Conservation (phyloP, 2,113 vertebrate species). For the Casuarius casuarius region DNA sequence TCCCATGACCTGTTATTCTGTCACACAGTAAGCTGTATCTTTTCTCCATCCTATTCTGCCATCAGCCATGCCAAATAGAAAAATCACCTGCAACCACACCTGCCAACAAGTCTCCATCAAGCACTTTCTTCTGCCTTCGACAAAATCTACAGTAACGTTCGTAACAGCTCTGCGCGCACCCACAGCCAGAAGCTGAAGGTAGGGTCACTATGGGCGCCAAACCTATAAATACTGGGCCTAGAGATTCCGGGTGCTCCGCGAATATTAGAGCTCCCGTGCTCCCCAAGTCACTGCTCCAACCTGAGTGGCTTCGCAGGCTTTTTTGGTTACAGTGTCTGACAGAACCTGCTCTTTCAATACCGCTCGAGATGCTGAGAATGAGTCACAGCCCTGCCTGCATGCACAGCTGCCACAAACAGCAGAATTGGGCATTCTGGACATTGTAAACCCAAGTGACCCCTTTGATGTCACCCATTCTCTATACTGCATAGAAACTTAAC, state of each 20-base stretch:
- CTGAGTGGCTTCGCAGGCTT: rapidly evolving
- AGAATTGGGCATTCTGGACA: background rate
- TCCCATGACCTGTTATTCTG: rapidly evolving
- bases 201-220: too few relatives aligned
- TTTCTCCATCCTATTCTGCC: background rate
- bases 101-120: background rate
- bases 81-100: background rate
- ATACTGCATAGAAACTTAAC: rapidly evolving
- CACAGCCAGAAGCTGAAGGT: background rate
- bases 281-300: background rate
- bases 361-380: rapidly evolving
- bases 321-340: rapidly evolving
- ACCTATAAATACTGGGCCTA: background rate
- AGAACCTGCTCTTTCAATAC: background rate
- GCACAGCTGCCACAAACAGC: background rate
- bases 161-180: background rate
- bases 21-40: rapidly evolving
- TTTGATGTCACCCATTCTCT: rapidly evolving
- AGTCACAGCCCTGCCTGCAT: background rate
- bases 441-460: rapidly evolving
- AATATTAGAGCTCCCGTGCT: background rate
- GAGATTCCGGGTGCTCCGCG: background rate
- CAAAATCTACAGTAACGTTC: background rate
- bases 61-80: background rate
- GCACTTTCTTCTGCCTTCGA: conserved; percentile 3